Conservation (phyloP, 1,140 invertebrate species). For the Arion vulgaris region DNA sequence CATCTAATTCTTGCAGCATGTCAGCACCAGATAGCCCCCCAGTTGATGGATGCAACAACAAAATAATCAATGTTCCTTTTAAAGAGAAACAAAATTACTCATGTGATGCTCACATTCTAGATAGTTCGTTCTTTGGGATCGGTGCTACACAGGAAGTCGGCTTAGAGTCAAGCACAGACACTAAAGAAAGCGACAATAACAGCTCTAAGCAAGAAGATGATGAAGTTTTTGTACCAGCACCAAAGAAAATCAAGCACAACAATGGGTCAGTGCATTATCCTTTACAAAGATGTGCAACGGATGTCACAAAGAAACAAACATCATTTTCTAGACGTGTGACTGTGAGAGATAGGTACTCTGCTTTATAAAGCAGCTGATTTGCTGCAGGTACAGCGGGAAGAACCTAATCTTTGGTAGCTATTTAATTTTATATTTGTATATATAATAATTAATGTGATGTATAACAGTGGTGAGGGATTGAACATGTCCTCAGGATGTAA, state of each 20-base stretch:
- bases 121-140: background rate
- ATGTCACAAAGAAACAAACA: background rate
- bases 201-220: background rate
- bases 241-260: background rate
- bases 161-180: background rate
- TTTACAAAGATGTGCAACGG: background rate
- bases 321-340: background rate
- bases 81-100: background rate
- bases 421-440: too few species aligned
- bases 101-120: background rate
- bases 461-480: too few species aligned
- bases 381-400: too few species aligned
- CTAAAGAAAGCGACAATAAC: background rate
- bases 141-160: background rate
- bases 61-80: background rate
- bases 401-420: too few species aligned
- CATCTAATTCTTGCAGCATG: too few species aligned
- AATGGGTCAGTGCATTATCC: background rate
- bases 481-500: too few species aligned
- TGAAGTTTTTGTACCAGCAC: background rate
- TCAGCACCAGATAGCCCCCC: too few species aligned
- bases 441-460: too few species aligned
- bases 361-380: background rate
- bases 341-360: background rate
- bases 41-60: background rate